Evolutionary conservation across 2,888 invertebrate species (phyloP).

Genomic region (Diplolepis rosae): DNA sequence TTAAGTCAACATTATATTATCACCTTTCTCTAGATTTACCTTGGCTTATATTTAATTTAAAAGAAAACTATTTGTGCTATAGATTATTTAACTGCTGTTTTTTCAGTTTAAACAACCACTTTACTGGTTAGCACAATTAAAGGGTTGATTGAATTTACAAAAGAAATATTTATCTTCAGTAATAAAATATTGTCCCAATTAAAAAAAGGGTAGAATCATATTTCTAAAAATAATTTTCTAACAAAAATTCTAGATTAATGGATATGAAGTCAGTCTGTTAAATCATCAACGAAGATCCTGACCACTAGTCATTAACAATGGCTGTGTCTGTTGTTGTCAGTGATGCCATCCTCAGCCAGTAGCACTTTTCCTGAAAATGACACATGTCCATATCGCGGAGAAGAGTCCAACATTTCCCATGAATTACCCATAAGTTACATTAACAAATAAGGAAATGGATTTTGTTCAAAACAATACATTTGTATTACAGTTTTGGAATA

Average conservation of each 20-base stretch:
- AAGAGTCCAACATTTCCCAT: neutral
- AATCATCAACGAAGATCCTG: neutral
- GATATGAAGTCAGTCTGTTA: too few relatives aligned
- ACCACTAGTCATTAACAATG: constrained; percentile 8
- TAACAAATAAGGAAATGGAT: neutral
- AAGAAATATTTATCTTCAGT: too few relatives aligned
- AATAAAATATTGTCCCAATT: too few relatives aligned
- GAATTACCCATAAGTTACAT: neutral
- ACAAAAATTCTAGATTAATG: too few relatives aligned
- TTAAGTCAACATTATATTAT: neutral
- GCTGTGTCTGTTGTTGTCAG: neutral
- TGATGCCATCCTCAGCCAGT: neutral
- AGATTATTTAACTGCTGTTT: too few relatives aligned
- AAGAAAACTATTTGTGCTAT: too few relatives aligned
- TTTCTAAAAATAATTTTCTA: too few relatives aligned
- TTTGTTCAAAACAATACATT: too few relatives aligned
- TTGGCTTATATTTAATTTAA: too few relatives aligned
- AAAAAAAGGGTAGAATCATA: too few relatives aligned
- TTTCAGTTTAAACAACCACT: neutral
- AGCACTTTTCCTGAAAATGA: neutral
- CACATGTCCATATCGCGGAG: neutral
- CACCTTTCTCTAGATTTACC: neutral
- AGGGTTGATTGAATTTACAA: too few relatives aligned
- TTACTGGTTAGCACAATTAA: neutral
- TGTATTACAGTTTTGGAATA: too few relatives aligned